Evolutionary conservation across 2,797 vertebrate genomes (phyloP).

Genomic region (Argentina silus): DNA sequence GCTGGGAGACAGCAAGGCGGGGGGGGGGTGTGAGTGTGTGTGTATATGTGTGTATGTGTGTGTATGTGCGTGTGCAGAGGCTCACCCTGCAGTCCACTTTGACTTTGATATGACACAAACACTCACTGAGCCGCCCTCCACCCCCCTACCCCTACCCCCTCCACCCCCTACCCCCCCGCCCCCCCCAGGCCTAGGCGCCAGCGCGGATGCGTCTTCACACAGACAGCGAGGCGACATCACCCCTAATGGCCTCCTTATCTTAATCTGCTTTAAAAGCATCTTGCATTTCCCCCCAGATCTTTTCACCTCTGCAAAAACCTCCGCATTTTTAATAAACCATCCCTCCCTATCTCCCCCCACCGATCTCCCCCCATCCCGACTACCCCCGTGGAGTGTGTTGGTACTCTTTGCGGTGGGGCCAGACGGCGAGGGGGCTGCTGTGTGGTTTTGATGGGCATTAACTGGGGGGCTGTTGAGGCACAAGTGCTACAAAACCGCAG

Average conservation of each 20-base stretch:
- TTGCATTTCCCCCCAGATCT: slow-evolving; percentile 82
- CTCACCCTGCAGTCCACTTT: slow-evolving; percentile 70
- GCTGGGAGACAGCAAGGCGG: neutral
- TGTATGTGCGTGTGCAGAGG: slow-evolving; percentile 60
- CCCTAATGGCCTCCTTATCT: slow-evolving; percentile 89
- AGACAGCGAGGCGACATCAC: slow-evolving; percentile 88
- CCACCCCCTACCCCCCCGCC: slow-evolving; percentile 26
- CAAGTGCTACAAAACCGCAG: slow-evolving; percentile 63
- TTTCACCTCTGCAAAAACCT: slow-evolving; percentile 83
- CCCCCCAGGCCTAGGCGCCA: slow-evolving; percentile 75
- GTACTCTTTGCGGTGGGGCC: slow-evolving; percentile 36
- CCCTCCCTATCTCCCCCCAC: slow-evolving; percentile 34
- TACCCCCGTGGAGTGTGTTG: slow-evolving; percentile 14
- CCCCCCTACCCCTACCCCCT: slow-evolving; percentile 52
- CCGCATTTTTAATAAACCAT: slow-evolving; percentile 75
- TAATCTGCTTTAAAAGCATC: slow-evolving; percentile 94
- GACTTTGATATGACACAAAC: slow-evolving; percentile 83
- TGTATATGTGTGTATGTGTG: slow-evolving; percentile 35
- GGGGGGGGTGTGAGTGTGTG: slow-evolving; percentile 24
- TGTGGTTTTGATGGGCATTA: slow-evolving; percentile 68
- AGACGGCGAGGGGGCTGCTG: slow-evolving; percentile 46
- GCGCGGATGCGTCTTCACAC: slow-evolving; percentile 84
- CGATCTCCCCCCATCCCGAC: neutral
- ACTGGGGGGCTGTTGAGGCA: slow-evolving; percentile 57
- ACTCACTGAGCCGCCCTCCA: slow-evolving; percentile 22